A percentile compares a stretch with the other conserved stretches of the same genome.
Evolutionary conservation across 2,113 vertebrate genomes (phyloP).

Genomic region (Seriola quinqueradiata): DNA sequence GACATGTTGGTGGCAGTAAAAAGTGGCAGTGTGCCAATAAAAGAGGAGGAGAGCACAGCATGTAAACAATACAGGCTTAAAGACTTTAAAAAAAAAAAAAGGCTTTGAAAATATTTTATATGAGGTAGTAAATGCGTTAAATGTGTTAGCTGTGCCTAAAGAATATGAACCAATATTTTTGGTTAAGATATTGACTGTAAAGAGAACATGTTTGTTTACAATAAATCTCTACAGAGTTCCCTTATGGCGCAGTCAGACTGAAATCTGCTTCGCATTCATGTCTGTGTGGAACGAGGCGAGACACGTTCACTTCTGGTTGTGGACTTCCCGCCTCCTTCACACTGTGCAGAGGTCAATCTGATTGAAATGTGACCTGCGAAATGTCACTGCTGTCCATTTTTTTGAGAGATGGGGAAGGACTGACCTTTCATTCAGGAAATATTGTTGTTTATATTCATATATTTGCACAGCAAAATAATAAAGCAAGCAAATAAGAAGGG

Average conservation of each 20-base stretch:
- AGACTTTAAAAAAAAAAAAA: not conserved
- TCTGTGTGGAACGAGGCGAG: not conserved
- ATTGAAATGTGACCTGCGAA: not conserved
- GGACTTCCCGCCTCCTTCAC: no score
- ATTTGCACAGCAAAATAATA: not conserved
- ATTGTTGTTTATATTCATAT: not conserved
- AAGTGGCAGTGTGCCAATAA: not conserved
- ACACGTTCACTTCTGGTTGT: no score
- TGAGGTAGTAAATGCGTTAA: constrained; percentile 25
- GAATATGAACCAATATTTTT: not conserved
- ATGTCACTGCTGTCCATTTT: not conserved
- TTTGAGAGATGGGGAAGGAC: not conserved
- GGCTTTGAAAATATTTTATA: not conserved
- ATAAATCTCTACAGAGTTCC: not conserved
- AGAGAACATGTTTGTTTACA: not conserved
- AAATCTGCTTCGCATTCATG: not conserved
- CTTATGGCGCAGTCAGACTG: not conserved
- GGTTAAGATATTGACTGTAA: not conserved
- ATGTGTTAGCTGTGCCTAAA: not conserved
- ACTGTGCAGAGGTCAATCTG: not conserved
- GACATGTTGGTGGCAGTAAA: not conserved
- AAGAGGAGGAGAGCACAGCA: not conserved
- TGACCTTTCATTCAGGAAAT: not conserved
- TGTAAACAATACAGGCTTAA: not conserved
- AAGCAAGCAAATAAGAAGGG: not conserved